A percentile compares a stretch with the other conserved stretches of the same genome.
These are phyloP conservation scores for Ostrea denselamellosa DNA, from an alignment of 1,140 invertebrate genomes.

Conservation along the genomic window DNA sequence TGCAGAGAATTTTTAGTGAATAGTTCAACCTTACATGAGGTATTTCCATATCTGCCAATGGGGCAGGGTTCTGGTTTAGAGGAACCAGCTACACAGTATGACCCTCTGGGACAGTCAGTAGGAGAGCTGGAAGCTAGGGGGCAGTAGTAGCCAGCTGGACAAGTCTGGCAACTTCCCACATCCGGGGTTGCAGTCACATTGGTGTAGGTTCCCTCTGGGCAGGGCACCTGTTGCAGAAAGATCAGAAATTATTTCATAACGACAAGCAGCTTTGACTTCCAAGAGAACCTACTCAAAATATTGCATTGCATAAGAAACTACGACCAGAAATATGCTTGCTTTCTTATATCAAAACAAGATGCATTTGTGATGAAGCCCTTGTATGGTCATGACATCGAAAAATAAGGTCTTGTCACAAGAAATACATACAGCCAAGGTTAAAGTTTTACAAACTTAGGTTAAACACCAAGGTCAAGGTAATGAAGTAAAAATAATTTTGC, in stretches of 20 bases:
- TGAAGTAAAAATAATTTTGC: too few species aligned
- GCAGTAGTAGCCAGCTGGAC: constrained; percentile 74
- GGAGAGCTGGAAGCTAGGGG: constrained; percentile 66
- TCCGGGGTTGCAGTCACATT: constrained; percentile 68
- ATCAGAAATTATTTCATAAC: background rate
- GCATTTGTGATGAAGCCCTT: background rate
- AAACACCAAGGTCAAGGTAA: too few species aligned
- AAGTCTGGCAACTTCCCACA: constrained; percentile 68
- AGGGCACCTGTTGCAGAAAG: constrained; percentile 63
- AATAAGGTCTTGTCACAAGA: too few species aligned
- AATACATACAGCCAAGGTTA: too few species aligned
- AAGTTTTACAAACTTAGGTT: too few species aligned
- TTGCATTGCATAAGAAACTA: background rate
- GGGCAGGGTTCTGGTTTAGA: constrained; percentile 72
- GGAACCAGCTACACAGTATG: constrained; percentile 67
- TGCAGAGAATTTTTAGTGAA: background rate
- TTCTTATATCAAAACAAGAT: background rate
- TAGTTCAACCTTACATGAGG: constrained; percentile 58
- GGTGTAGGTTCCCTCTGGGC: constrained; percentile 75
- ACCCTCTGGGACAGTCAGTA: constrained; percentile 69
- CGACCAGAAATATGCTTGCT: background rate
- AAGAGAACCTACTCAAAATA: background rate
- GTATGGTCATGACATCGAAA: background rate
- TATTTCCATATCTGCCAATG: constrained; percentile 72
- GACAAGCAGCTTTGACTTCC: background rate